Base-by-base conservation (phyloP, 2,797 vertebrate genomes). In the Cynodonichthys magdalenae region DNA sequence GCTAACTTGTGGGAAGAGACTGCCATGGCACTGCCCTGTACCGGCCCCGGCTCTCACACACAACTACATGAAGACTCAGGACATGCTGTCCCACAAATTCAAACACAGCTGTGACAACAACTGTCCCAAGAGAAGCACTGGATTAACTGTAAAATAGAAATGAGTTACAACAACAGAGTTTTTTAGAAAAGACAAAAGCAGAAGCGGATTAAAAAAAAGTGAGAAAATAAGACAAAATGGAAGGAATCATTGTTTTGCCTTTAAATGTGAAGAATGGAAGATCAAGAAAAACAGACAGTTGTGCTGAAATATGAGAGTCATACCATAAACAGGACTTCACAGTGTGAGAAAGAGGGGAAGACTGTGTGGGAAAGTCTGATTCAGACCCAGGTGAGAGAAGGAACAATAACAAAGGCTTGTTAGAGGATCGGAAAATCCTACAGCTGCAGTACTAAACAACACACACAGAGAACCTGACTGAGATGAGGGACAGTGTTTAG, bases 91-190 rank as follows among this genome's bases (percentile, higher is more conserved):
- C 81, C 49, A 51, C 58, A 78, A 75, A 82, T 36, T 58, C 75
- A 73, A 83, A 83, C 87, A 90, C 89, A 92, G 90, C 88, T 92
- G 89, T 82, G 83, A 89, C 81, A 91, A 92, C 84, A 92, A 74
- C 54, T 51, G 66, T 76, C 71, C 69, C 63, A 70, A 82, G 67
- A 75, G 56, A 36, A 63, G 59, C 42, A 68, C 74, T 18, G 45
- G 44, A 39, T 47, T 24, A n/a, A 71, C 49, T 14, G 44, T 48
- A 18, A 24, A 56, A 29, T 6, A 3, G 36, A 24, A 8, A 34
- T 29, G 45, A 12, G 31, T 19, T 17, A 47, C 41, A 19, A 27
- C 29, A 17, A 20, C 46, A 46, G n/a, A 19, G 6, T 44, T 56
- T 15, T 27, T 17, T 52, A 6, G 29, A 49, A 61, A 17, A 41